These are phyloP conservation scores for Philaethria dido DNA, from an alignment of 2,888 invertebrate genomes.

Conservation along the genomic window DNA sequence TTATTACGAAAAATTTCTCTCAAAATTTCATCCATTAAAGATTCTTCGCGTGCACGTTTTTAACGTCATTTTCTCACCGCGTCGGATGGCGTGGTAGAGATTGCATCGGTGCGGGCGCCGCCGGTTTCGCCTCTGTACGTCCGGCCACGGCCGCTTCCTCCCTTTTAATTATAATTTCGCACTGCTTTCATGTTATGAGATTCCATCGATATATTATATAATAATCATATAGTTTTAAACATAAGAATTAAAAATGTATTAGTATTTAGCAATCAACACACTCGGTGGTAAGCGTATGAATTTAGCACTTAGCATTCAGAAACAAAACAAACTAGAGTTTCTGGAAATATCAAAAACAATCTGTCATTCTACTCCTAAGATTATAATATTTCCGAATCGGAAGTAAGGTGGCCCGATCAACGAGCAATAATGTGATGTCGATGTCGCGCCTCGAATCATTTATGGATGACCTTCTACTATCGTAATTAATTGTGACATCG, in stretches of 20 bases:
- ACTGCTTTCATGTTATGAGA: conserved; percentile 55
- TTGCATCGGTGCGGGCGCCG: conserved; percentile 72
- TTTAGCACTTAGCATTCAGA: conserved; percentile 33
- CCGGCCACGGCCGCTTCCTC: conserved; percentile 74
- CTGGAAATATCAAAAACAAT: conserved; percentile 55
- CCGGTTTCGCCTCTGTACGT: conserved; percentile 66
- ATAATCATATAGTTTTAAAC: neutral
- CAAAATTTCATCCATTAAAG: conserved; percentile 63
- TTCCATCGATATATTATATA: conserved; percentile 39
- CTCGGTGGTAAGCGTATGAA: conserved; percentile 26
- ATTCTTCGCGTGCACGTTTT: conserved; percentile 65
- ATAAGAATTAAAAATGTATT: neutral
- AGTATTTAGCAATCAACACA: neutral
- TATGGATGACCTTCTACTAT: conserved; percentile 63
- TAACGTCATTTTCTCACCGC: conserved; percentile 69
- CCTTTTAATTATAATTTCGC: conserved; percentile 75
- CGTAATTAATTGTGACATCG: conserved; percentile 40
- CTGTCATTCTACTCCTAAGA: conserved; percentile 71
- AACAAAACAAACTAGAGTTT: conserved; percentile 34
- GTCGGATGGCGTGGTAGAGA: conserved; percentile 59
- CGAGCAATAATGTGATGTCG: conserved; percentile 79
- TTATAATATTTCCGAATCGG: conserved; percentile 83
- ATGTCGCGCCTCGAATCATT: conserved; percentile 78
- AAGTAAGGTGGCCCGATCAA: conserved; percentile 79
- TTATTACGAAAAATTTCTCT: conserved; percentile 46